These are phyloP conservation scores for Megalopta genalis DNA, from an alignment of 1,140 invertebrate genomes.

Conservation along the genomic window DNA sequence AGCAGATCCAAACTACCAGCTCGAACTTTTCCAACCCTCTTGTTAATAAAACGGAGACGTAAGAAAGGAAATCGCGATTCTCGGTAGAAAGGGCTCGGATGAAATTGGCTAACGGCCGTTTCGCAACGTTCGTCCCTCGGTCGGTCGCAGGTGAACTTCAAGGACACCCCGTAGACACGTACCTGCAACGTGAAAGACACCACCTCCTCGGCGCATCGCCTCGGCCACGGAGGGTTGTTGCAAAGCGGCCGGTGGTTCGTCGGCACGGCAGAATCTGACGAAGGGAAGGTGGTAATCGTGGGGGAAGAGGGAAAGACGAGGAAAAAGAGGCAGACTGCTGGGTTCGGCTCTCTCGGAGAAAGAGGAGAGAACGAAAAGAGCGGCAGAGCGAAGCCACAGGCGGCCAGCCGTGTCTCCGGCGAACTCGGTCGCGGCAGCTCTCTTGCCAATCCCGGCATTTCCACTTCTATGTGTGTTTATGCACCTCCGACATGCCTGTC, in stretches of 20 bases:
- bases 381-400: constrained; percentile 72
- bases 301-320: no score
- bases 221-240: constrained; percentile 61
- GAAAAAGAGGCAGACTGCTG: no score
- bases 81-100: no score
- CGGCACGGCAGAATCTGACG: constrained; percentile 28
- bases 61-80: no score
- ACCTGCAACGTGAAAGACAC: constrained; percentile 46
- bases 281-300: constrained; percentile 41
- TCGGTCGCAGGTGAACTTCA: background rate
- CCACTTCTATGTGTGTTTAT: constrained; percentile 69
- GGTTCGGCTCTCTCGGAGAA: background rate
- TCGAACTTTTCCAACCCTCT: no score
- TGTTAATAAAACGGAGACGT: no score
- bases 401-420: constrained; percentile 76
- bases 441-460: constrained; percentile 60
- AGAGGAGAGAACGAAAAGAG: constrained; percentile 57
- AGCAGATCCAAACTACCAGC: no score
- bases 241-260: constrained; percentile 28
- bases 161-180: constrained; percentile 48
- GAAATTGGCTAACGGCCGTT: background rate
- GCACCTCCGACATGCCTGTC: constrained; percentile 49
- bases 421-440: constrained; percentile 57
- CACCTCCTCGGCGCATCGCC: constrained; percentile 13
- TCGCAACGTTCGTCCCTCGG: background rate